Evolutionary conservation across 2,113 vertebrate species (phyloP).

Genomic region (Martes martes): DNA sequence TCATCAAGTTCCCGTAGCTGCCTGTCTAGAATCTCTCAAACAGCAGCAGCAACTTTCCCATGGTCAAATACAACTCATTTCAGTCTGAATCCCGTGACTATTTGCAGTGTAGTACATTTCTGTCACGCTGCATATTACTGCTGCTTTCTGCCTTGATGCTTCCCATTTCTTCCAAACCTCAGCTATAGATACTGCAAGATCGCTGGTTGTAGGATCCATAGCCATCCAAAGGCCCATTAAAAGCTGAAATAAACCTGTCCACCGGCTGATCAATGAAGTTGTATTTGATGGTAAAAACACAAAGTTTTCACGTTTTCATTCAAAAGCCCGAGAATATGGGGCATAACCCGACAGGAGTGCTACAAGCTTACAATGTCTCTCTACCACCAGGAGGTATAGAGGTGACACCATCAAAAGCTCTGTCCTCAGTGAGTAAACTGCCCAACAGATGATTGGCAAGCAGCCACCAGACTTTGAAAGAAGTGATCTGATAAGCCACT

Average conservation of each 20-base stretch:
- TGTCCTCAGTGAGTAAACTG: not conserved
- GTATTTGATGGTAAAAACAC: not conserved
- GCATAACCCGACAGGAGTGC: not conserved
- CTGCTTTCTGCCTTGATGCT: not conserved
- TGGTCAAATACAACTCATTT: not conserved
- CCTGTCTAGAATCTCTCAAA: not conserved
- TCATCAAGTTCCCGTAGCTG: not conserved
- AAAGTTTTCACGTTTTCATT: not conserved
- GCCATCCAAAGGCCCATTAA: not conserved
- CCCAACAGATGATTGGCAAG: not conserved
- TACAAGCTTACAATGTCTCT: not conserved
- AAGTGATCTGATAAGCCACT: too few relatives aligned
- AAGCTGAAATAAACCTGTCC: not conserved
- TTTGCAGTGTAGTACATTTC: not conserved
- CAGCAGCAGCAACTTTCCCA: not conserved
- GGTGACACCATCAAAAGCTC: not conserved
- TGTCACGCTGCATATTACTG: not conserved
- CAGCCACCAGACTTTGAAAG: not conserved
- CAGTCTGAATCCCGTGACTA: not conserved
- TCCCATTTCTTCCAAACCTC: not conserved
- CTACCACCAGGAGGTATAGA: not conserved
- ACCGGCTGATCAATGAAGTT: not conserved
- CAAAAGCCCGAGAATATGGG: not conserved
- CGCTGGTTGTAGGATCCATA: not conserved
- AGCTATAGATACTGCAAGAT: not conserved